These are phyloP conservation scores for Pseudoips prasinana DNA, from an alignment of 2,888 invertebrate species.

Conservation along the genomic window DNA sequence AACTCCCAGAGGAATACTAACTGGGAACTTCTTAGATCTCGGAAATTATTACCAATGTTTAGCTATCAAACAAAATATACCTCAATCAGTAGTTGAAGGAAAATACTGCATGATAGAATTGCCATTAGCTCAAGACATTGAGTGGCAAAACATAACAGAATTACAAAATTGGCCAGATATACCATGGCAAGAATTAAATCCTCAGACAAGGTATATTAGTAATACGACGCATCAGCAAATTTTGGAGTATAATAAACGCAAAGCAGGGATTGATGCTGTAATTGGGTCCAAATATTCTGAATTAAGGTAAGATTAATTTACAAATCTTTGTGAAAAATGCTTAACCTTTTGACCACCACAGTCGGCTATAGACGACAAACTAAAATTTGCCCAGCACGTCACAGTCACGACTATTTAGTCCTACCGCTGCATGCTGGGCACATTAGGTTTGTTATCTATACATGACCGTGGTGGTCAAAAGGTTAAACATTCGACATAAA, in stretches of 20 bases:
- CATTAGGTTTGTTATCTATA: too few species aligned
- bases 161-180: constrained; percentile 17
- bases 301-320: not conserved
- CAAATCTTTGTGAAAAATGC: too few species aligned
- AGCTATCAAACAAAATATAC: constrained; percentile 33
- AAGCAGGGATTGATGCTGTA: not conserved
- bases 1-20: constrained; percentile 44
- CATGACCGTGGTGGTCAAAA: too few species aligned
- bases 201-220: not conserved
- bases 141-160: constrained; percentile 21
- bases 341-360: too few species aligned
- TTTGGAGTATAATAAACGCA: not conserved
- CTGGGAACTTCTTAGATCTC: constrained; percentile 42
- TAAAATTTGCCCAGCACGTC: too few species aligned
- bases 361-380: too few species aligned
- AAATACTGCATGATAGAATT: constrained; percentile 54
- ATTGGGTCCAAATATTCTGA: not conserved
- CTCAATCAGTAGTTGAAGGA: constrained; percentile 42
- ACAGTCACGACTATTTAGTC: too few species aligned
- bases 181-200: not conserved
- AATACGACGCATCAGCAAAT: not conserved
- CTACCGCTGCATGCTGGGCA: too few species aligned
- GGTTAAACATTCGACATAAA: too few species aligned
- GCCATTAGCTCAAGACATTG: constrained; percentile 34
- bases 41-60: constrained; percentile 54